These are phyloP conservation scores for Diadophis punctatus DNA, from an alignment of 2,113 vertebrate genomes.

Conservation along the genomic window DNA sequence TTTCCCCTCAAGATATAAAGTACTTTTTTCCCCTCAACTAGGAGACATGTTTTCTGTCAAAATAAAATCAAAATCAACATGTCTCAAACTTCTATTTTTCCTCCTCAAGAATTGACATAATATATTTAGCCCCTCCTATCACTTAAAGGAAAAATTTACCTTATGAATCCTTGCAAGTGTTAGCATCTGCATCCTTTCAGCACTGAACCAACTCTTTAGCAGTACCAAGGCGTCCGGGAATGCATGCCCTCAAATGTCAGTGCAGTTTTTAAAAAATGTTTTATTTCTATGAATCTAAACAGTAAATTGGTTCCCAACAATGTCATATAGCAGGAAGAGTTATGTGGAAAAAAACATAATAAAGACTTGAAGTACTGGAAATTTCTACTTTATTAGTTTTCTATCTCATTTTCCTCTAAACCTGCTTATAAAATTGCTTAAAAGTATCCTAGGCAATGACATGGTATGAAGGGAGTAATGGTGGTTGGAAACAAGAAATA, in stretches of 20 bases:
- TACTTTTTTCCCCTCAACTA: background rate
- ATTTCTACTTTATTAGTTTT: background rate
- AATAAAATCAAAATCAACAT: background rate
- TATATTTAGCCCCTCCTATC: slow-evolving; percentile 36
- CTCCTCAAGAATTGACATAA: background rate
- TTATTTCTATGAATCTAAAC: slow-evolving; percentile 25
- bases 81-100: slow-evolving; percentile 29
- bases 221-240: slow-evolving; percentile 22
- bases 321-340: background rate
- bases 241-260: background rate
- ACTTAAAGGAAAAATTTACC: background rate
- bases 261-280: background rate
- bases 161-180: slow-evolving; percentile 16
- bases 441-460: background rate
- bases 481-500: background rate
- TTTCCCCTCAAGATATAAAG: background rate
- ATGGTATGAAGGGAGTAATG: background rate
- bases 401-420: background rate
- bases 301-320: slow-evolving; percentile 9
- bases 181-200: slow-evolving; percentile 15
- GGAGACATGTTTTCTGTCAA: background rate
- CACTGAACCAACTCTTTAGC: slow-evolving; percentile 33
- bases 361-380: background rate
- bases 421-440: background rate
- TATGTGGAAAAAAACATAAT: background rate